These are phyloP conservation scores for Campopleginae sp. DNA, from an alignment of 2,888 invertebrate genomes.

Conservation along the genomic window DNA sequence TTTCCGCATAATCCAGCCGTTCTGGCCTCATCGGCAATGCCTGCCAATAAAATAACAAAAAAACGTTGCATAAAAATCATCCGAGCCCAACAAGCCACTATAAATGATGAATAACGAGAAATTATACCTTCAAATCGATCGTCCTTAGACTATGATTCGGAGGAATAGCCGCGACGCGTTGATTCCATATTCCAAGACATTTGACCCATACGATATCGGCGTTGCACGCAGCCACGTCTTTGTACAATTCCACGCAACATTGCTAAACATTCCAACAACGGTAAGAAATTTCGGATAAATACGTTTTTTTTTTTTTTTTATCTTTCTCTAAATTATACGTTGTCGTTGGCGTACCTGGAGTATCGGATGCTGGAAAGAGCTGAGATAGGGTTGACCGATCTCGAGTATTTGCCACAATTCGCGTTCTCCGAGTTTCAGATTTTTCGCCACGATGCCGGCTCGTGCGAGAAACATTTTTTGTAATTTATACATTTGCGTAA, in stretches of 20 bases:
- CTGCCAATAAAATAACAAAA: constrained; percentile 60
- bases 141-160: constrained; percentile 66
- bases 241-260: constrained; percentile 86
- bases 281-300: too few species aligned
- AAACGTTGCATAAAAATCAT: neutral
- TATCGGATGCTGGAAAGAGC: constrained; percentile 86
- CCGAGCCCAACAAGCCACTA: neutral
- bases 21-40: constrained; percentile 46
- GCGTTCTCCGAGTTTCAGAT: constrained; percentile 85
- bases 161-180: constrained; percentile 70
- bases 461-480: constrained; percentile 85
- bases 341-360: constrained; percentile 89
- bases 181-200: constrained; percentile 79
- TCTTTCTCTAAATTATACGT: too few species aligned
- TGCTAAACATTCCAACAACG: too few species aligned
- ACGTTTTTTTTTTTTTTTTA: too few species aligned
- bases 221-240: constrained; percentile 85
- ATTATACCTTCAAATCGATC: constrained; percentile 67
- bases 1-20: too few species aligned
- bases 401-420: constrained; percentile 84
- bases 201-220: constrained; percentile 82
- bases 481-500: constrained; percentile 86
- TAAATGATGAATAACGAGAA: neutral
- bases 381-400: constrained; percentile 86
- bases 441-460: constrained; percentile 84